phyloP scores from a whole-genome alignment of 2,888 invertebrate genomes.

The Caenorhabditis macrosperma region DNA sequence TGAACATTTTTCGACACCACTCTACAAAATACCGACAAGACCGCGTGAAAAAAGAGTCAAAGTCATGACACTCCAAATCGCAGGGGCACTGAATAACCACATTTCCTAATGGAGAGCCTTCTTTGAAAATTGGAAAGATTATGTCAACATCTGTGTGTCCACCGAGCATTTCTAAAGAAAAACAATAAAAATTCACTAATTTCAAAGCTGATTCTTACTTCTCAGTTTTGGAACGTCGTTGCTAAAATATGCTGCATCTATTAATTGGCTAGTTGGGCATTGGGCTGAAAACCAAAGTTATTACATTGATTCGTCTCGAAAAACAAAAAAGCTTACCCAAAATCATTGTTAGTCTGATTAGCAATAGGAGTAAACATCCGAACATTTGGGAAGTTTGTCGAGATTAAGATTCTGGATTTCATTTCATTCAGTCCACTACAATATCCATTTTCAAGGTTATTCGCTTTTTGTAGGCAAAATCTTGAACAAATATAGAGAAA shows the following conservation, averaged over 20 bases:
- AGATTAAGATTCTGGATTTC: no score
- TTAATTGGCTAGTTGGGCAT: slow-evolving; percentile 55
- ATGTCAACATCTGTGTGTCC: slow-evolving; percentile 75
- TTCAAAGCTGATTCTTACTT: slow-evolving; percentile 31
- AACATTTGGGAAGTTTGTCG: no score
- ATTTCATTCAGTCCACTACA: no score
- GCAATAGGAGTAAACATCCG: slow-evolving; percentile 8
- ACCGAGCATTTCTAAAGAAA: slow-evolving; percentile 72
- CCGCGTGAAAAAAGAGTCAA: slow-evolving; percentile 71
- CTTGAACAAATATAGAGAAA: no score
- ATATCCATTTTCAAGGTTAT: no score
- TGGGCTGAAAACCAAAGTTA: slow-evolving; percentile 16
- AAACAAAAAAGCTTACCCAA: background rate
- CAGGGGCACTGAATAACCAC: slow-evolving; percentile 68
- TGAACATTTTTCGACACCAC: background rate
- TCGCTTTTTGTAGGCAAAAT: no score
- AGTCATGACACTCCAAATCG: slow-evolving; percentile 74
- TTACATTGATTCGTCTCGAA: no score
- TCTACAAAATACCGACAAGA: slow-evolving; percentile 71
- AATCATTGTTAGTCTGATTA: slow-evolving; percentile 1
- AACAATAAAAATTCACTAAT: no score
- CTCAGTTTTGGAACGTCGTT: slow-evolving; percentile 46
- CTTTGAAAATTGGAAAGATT: slow-evolving; percentile 72
- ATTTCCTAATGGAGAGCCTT: slow-evolving; percentile 71
- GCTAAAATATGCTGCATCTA: slow-evolving; percentile 58